Conservation (phyloP, 1,140 invertebrate genomes). For the Chlorops oryzae region DNA sequence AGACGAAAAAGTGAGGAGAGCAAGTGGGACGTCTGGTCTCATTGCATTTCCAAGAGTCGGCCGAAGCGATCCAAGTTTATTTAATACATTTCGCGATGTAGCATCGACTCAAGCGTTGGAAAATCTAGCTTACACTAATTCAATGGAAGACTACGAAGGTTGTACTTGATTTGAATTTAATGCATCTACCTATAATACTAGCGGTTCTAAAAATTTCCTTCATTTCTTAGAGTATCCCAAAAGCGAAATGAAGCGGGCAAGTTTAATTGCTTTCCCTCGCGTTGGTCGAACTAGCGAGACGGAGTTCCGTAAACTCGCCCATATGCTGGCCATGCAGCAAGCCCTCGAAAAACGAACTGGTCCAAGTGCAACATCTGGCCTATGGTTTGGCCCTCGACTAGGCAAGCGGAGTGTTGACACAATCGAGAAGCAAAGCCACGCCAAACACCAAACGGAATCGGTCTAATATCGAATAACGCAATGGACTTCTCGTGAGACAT, state of each 20-base stretch:
- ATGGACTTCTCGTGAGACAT: too few relatives aligned
- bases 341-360: slow-evolving; percentile 38
- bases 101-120: slow-evolving; percentile 24
- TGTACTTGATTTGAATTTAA: background rate
- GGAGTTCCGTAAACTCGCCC: slow-evolving; percentile 40
- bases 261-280: slow-evolving; percentile 53
- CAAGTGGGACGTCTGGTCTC: slow-evolving; percentile 50
- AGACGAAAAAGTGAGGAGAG: slow-evolving; percentile 34
- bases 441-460: too few relatives aligned
- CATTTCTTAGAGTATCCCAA: slow-evolving; percentile 30
- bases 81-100: slow-evolving; percentile 25
- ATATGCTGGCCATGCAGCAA: slow-evolving; percentile 38
- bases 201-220: background rate
- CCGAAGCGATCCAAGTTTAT: slow-evolving; percentile 47
- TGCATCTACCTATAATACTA: background rate
- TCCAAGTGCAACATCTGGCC: slow-evolving; percentile 46
- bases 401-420: slow-evolving; percentile 44
- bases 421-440: too few relatives aligned
- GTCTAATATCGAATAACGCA: too few relatives aligned
- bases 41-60: slow-evolving; percentile 55
- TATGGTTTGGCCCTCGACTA: slow-evolving; percentile 57
- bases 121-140: slow-evolving; percentile 18
- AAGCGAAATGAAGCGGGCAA: slow-evolving; percentile 45
- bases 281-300: slow-evolving; percentile 50
- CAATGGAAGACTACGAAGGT: slow-evolving; percentile 44